Base-by-base conservation (phyloP, 2,113 vertebrate species). In the Halcyon senegalensis region DNA sequence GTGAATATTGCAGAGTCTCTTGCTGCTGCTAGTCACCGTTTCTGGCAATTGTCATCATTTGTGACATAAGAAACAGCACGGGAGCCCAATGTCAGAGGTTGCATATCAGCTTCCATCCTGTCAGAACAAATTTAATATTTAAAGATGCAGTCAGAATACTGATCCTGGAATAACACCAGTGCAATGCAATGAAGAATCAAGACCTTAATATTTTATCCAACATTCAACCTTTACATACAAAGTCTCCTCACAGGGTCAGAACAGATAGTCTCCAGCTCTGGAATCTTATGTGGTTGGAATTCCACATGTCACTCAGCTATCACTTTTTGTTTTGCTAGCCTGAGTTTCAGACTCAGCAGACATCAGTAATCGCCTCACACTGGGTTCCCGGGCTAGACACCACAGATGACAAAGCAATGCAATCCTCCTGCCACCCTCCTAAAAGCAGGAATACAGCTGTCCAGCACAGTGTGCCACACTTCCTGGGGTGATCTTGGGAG, bases 121-220 rank as follows among this genome's bases (percentile, higher is more conserved):
- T 87, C 93, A 93, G 60, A 69, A 87, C 21, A 82, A 86, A 84
- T 64, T 90, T 74, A 96, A 50, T 93, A 94, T 92, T 89, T 92
- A 88, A 90, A 88, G 70, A 72, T 41, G 43, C 58, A 81, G 30
- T 58, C 62, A 81, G 83, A 90, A 88, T 64, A 84, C 76, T 30
- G 60, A 84, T 78, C 70, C 58, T 76, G 58, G 55, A 87, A 91
- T 48, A 66, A 85, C 37, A 78, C 2, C 20, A 53, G 11, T 39
- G 56, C 27, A 68, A 63, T 13, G 27, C 68, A 86, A 48, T 48
- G 75, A 95, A 84, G 51, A 86, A 93, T 78, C 88, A 68, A 35
- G 43, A 16, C 51, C 68, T 78, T 70, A 81, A 89, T 84, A 72
- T 72, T 89, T 74, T 88, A 80, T 88, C 27, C 51, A 92, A 15